Base-by-base conservation (phyloP, 2,888 invertebrate genomes). In the Meganola albula region DNA sequence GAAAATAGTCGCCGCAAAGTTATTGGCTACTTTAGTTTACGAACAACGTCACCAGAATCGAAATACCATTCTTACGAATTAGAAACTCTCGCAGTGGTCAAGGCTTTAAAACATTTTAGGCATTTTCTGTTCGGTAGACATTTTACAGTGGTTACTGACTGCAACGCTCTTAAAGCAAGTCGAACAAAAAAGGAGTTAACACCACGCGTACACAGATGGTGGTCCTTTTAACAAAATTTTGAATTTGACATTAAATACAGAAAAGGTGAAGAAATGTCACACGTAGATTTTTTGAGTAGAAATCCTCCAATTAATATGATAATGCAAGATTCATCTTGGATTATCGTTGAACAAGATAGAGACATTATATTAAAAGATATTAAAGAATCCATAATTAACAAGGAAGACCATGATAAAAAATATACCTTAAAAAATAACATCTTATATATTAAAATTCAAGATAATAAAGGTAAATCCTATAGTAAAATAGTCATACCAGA, bases 151-250 rank as follows among this genome's bases (percentile, higher is more conserved):
- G 11, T 37, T 1, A 37, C 37, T 1, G 35, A 38, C 6, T 37
- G 42, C n/a, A 42, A 38, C 6, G 34, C 42, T 5, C 16, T 39
- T 3, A 39, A 39, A 6, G 10, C 42, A 10, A 36, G 38, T 0
- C 22, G 32, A 10, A 24, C 23, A 1, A 51, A 52, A 13, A 44
- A 42, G 11, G 40, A 52, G 13, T 18, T 40, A 5, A 10, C 48
- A 4, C 48, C 45, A 3, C 20, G 48, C 0, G 45, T 48, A 1
- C 45, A 45, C 3, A 21, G 51, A 5, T 44, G 44, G 48, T 42
- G 44, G 42, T 14, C 42, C 8, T 49, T 43, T 21, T 10, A 45
- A 10, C 48, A 58, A 18, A 44, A 48, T 12, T 52, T 37, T 20
- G 10, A 31, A n/a, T 52, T 48, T 9, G 7, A 7, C 1, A 27